Base-by-base conservation (phyloP, 2,113 vertebrate species). In the Lichenostomus cassidix region DNA sequence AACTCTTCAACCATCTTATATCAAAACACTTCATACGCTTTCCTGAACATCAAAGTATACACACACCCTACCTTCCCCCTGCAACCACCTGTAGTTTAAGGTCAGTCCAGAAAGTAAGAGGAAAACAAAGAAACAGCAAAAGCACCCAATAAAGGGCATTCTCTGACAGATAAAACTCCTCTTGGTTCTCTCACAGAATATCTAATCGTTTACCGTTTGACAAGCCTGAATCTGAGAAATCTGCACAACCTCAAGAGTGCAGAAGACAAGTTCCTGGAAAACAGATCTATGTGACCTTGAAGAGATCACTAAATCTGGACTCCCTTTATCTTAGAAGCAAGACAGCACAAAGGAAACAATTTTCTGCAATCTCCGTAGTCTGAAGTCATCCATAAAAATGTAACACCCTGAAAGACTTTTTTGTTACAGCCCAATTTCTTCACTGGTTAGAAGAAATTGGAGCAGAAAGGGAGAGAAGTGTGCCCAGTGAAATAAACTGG, bases 51-150 rank as follows among this genome's bases (percentile, higher is more conserved):
- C 27, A 35, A 71, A 52, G 29, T 25, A n/a, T 4, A 52, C 1
- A 1, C n/a, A 68, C 6, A 68, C 5, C 0, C 1, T 0, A 1
- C 8, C 53, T 67, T 12, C 23, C 10, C 4, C 2, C 2, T 17
- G 1, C 33, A n/a, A 82, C 16, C 0, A 5, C 4, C 29, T 31
- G 15, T 37, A 69, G 18, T 8, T 87, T 35, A 70, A 62, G 10
- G 9, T 14, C 55, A 92, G 16, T 35, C 11, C 35, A 67, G 12
- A 53, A 22, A 67, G 22, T 18, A 68, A 68, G 9, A 83, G 3
- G 5, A 50, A 85, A 76, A 49, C 23, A 94, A 69, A 60, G 27
- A 78, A 75, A 39, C 8, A 64, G 16, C 21, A 78, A 6, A 92
- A 47, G 9, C 29, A 65, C 7, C 3, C 5, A 19, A 28, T 87